Evolutionary conservation across 2,888 invertebrate species (phyloP), one percentile per base, ranked within the genome.

Genomic region (Corythucha ciliata): DNA sequence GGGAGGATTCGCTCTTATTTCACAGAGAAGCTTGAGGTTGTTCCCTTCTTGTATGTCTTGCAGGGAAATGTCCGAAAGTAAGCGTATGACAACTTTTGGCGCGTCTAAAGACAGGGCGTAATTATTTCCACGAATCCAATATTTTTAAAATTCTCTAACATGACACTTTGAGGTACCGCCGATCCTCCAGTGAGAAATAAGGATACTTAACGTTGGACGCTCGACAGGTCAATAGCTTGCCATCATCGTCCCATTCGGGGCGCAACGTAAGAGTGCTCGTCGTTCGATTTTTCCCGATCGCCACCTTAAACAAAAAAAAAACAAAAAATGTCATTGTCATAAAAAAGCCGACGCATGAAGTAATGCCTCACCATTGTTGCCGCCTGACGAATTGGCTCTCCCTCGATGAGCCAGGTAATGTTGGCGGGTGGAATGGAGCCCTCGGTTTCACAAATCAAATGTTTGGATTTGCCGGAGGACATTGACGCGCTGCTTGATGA

Each of bases 161-260:
- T 68, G 84, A 79, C 62, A 90, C 85, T 65, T 81, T 80, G 60
- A 90, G 76, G 58, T 78, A 77, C 63, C 81, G 75, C 44, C 81
- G 79, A 66, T 86, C 84, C 69, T 88, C 87, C 48, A 83, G 72
- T 45, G 81, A 80, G 61, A 83, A 82, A 52, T 83, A 84, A 34
- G 84, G 83, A 69, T 89, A 85, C 75, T 86, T 81, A 1, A 86
- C 84, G 73, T 91, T 91, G 68, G 86, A 82, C 52, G 88, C 86
- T 54, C 86, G 77, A 67, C 90, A 91, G 52, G 82, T 78, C 57
- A 91, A 75, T 67, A 82, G 82, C 59, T 83, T 79, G 39, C 85
- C 86, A 65, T 87, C 84, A 70, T 90, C 87, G 60, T 83, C 81
- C 54, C 83, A 75, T 56, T 79, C 75, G 40, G 88, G 80, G 55